Conservation (phyloP, 2,113 vertebrate genomes). For the Vulpes ferrilata region DNA sequence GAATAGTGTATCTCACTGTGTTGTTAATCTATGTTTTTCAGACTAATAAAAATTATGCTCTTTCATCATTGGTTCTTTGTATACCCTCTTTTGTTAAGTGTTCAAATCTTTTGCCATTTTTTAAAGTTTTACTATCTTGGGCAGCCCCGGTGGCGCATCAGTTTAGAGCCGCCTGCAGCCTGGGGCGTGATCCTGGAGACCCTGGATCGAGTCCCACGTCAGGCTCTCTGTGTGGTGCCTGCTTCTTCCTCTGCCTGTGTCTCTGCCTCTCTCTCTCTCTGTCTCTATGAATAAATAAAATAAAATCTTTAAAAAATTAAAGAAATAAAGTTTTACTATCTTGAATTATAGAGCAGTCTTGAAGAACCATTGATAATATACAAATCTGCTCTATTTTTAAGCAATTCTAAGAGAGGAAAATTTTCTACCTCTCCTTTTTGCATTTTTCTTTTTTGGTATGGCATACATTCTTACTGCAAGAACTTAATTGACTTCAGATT, state of each 20-base stretch:
- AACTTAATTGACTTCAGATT: neutral
- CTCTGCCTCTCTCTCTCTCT: too few relatives aligned
- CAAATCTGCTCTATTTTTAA: constrained; percentile 16
- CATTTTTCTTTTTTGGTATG: neutral
- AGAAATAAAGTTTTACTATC: neutral
- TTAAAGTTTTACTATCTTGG: neutral
- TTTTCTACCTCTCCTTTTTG: neutral
- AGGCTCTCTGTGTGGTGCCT: too few relatives aligned
- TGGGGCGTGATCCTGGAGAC: too few relatives aligned
- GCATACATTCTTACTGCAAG: neutral
- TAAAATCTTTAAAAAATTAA: too few relatives aligned
- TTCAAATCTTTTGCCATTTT: neutral
- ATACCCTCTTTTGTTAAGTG: neutral
- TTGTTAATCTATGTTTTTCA: neutral
- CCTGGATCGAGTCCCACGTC: too few relatives aligned
- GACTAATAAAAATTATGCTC: neutral
- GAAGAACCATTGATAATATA: constrained; percentile 1
- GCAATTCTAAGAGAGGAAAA: constrained; percentile 17
- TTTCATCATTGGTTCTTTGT: neutral
- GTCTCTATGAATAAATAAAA: too few relatives aligned
- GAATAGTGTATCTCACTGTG: neutral
- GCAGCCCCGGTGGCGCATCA: too few relatives aligned
- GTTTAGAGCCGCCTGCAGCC: too few relatives aligned
- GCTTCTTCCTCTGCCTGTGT: too few relatives aligned
- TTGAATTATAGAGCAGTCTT: constrained; percentile 20